Base-by-base conservation (phyloP, 2,113 vertebrate species). In the Ardeotis arabs region DNA sequence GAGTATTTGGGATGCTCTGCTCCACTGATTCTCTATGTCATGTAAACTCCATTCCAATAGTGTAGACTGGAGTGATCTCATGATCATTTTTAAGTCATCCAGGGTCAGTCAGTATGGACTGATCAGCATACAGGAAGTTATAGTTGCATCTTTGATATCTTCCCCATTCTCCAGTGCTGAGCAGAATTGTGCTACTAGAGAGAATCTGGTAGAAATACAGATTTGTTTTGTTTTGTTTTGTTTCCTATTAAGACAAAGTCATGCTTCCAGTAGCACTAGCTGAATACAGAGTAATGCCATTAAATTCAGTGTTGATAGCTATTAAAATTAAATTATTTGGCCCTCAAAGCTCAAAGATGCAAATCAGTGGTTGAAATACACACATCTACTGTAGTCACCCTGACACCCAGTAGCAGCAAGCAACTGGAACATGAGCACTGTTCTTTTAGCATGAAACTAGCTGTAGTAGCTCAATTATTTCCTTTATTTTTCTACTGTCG, bases 401-500 rank as follows among this genome's bases (percentile, higher is more conserved):
- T 55, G 67, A 50, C 52, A 72, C 41, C 44, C 27, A n/a, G 55
- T 15, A 87, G 75, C 87, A 93, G 94, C 39, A 74, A 88, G 49
- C 28, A 52, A 63, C n/a, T n/a, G 55, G 22, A 85, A 84, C 1
- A 6, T 9, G 44, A 84, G 77, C 18, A 50, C 49, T 41, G 37
- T 62, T 84, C 79, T 95, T 90, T 78, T 21, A 94, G 10, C 63
- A 83, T n/a, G 44, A 76, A 93, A 68, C 83, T 83, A 70, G 70
- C 39, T 55, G 21, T 60, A 52, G 55, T 45, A 45, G 47, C 84
- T 90, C 80, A 93, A 84, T 84, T 92, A 90, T 92, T 93, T 93
- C 89, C 94, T 94, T 90, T 90, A 56, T 77, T 93, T 96, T 93
- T 91, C 64, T 90, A 77, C 74, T 66, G 66, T 79, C 25, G 4